A percentile compares a stretch with the other conserved stretches of the same genome.
phyloP scores from a whole-genome alignment of 2,113 vertebrate genomes.

The Acanthochromis polyacanthus region DNA sequence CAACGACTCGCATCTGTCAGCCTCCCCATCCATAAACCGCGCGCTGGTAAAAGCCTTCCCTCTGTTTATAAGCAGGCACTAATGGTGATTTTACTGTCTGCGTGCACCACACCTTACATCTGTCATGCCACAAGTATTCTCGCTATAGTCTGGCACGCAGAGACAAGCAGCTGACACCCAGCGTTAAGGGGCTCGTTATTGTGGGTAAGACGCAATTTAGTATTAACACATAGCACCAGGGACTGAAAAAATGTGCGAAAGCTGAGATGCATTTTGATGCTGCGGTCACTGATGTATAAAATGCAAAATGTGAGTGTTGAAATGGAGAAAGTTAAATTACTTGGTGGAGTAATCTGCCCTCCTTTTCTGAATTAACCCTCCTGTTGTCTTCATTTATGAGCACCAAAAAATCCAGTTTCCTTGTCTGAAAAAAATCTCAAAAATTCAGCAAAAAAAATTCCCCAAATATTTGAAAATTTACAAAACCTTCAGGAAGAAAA shows the following conservation, averaged over 20 bases:
- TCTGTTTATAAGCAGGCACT: constrained; percentile 62
- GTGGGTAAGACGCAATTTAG: constrained; percentile 38
- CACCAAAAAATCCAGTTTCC: too few relatives aligned
- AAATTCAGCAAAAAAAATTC: too few relatives aligned
- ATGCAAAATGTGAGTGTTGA: constrained; percentile 5
- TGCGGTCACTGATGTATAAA: constrained; percentile 7
- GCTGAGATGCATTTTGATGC: constrained; percentile 2
- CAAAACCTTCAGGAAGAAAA: too few relatives aligned
- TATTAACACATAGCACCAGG: constrained; percentile 19
- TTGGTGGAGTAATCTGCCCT: not conserved
- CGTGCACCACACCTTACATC: constrained; percentile 66
- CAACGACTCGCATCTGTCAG: constrained; percentile 55
- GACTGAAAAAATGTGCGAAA: constrained; percentile 21
- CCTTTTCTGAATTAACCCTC: not conserved
- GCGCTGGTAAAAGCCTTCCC: constrained; percentile 52
- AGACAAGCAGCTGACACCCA: constrained; percentile 56
- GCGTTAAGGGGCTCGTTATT: constrained; percentile 39
- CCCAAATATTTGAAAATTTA: too few relatives aligned
- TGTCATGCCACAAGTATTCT: constrained; percentile 65
- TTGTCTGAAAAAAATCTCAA: too few relatives aligned
- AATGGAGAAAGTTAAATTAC: constrained; percentile 18
- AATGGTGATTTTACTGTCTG: constrained; percentile 67
- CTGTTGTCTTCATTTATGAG: too few relatives aligned
- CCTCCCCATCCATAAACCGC: constrained; percentile 58
- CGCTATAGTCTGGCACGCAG: constrained; percentile 50